Evolutionary conservation across 1,140 invertebrate species (phyloP), one percentile per base, ranked within the genome.

Genomic region (Brachionus asplanchnoidis): DNA sequence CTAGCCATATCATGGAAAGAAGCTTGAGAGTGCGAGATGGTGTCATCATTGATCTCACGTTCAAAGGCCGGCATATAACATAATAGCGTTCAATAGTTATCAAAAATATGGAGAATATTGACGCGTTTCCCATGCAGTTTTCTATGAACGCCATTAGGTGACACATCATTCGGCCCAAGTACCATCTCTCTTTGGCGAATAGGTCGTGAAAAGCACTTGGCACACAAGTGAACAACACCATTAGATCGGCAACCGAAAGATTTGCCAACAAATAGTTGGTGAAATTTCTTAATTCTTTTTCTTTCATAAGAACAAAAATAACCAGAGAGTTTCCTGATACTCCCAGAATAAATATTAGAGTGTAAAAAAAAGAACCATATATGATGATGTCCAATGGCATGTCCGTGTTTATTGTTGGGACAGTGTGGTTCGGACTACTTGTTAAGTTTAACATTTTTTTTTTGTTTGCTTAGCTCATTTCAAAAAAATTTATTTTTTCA

Each of bases 261-360:
- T 86, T 88, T 14, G 86, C 85, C 32, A 98, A 92, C 88, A 97
- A 97, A 85, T 96, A 95, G 88, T 98, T 97, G 66, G 95, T 97
- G 50, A 95, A 96, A 89, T 95, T 97, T 86, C 95, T 91, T 93
- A 97, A 94, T 87, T 97, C 94, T 88, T 95, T 95, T 23, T 94
- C 94, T 87, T 93, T 93, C 85, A 95, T 92, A 60, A 97, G 95
- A 53, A 97, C 95, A 87, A 95, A 92, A 14, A 95, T 95, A 86
- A 97, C 95, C 92, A 96, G 93, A 60, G 95, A 91, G 88, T 97
- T 97, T 17, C 95, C 95, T 40, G 95, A 92, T 53, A 95, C 93
- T 6, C 95, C 95, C 79, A 95, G 90, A 75, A 94, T 91, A 91
- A 97, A 93, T 82, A 97, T 95, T 65, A 94, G 89, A 85, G 93